A percentile compares a stretch with the other conserved stretches of the same genome.
These are phyloP conservation scores for Dendroctonus valens DNA, from an alignment of 1,140 invertebrate species.

Conservation along the genomic window DNA sequence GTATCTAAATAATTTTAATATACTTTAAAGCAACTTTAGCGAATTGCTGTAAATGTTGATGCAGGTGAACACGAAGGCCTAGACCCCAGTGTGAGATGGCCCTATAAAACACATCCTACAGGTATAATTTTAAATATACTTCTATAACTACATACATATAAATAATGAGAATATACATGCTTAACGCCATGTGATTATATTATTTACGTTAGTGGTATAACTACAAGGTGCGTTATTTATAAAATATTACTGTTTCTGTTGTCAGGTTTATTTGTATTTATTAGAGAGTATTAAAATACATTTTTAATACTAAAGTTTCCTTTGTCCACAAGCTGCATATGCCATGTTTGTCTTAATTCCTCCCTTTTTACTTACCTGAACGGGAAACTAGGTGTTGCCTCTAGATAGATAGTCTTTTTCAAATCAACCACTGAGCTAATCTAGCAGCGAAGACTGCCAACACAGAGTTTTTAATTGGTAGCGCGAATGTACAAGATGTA, in stretches of 20 bases:
- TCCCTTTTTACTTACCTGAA: too few species aligned
- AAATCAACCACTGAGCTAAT: too few species aligned
- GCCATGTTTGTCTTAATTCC: not conserved
- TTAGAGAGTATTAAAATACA: conserved; percentile 22
- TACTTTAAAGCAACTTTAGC: conserved; percentile 1
- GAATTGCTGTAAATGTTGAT: not conserved
- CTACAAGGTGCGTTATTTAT: conserved; percentile 23
- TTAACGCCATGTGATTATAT: conserved; percentile 23
- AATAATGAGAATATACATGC: conserved; percentile 13
- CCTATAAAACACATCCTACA: too few species aligned
- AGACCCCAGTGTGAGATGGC: too few species aligned
- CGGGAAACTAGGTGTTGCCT: too few species aligned
- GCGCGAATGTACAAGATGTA: not conserved
- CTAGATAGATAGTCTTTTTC: too few species aligned
- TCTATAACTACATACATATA: not conserved
- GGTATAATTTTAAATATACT: not conserved
- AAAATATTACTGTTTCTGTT: conserved; percentile 18
- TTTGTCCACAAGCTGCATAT: not conserved
- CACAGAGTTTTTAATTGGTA: too few species aligned
- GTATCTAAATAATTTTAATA: conserved; percentile 13
- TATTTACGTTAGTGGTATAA: conserved; percentile 17
- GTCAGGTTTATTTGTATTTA: conserved; percentile 21
- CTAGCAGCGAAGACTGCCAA: too few species aligned
- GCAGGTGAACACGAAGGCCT: too few species aligned
- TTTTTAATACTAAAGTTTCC: conserved; percentile 11